phyloP scores from a whole-genome alignment of 2,113 vertebrate species.

The Taxidea taxus region DNA sequence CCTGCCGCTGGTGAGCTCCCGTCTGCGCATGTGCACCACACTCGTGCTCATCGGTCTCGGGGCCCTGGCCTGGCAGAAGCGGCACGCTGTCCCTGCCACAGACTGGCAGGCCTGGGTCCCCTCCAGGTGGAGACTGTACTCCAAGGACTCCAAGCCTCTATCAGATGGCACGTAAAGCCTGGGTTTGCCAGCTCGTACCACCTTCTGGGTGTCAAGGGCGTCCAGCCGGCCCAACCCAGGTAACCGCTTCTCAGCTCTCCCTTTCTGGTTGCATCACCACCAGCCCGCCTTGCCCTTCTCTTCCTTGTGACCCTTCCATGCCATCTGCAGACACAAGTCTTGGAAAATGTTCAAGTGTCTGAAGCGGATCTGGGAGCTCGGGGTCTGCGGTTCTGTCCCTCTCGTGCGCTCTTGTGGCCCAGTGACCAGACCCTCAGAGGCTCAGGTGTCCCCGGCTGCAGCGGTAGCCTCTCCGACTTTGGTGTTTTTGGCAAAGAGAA shows the following conservation, averaged over 20 bases:
- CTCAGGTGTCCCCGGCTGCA: neutral
- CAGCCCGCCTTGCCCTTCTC: neutral
- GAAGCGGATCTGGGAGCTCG: neutral
- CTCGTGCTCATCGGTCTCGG: neutral
- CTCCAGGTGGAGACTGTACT: neutral
- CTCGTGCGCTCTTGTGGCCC: neutral
- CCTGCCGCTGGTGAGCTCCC: neutral
- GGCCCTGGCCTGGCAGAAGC: constrained; percentile 56
- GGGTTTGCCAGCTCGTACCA: neutral
- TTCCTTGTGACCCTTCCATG: neutral
- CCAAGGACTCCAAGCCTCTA: neutral
- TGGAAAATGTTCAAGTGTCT: neutral
- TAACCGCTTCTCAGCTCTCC: neutral
- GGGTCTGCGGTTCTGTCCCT: neutral
- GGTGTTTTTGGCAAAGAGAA: constrained; percentile 32
- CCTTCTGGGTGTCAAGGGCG: neutral
- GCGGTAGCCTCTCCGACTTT: neutral
- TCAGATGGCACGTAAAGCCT: neutral
- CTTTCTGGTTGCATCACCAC: neutral
- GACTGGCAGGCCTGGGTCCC: constrained; percentile 47
- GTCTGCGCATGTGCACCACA: neutral
- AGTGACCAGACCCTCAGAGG: neutral
- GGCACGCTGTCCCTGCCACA: neutral
- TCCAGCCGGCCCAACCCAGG: neutral
- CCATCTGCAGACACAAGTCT: neutral